phyloP scores from a whole-genome alignment of 2,888 invertebrate genomes.

The Parapristionchus giblindavisi region DNA sequence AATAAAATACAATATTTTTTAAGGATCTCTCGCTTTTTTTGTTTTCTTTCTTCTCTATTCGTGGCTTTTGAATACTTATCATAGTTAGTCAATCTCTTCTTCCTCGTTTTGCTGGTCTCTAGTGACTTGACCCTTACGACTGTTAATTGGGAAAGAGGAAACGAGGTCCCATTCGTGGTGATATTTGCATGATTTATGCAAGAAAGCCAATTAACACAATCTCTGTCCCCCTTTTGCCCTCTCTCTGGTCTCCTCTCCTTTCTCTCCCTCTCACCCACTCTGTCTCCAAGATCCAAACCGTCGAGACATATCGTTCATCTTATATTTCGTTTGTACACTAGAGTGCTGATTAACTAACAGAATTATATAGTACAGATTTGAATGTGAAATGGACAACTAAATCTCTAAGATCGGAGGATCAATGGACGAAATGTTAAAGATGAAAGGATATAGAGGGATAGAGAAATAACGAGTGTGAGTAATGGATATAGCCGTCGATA shows the following conservation, averaged over 20 bases:
- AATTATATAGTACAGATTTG: no score
- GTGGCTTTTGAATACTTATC: no score
- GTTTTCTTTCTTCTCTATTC: neutral
- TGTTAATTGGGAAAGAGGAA: slow-evolving; percentile 37
- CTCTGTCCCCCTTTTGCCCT: slow-evolving; percentile 12
- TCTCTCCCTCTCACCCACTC: no score
- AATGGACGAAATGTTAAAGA: slow-evolving; percentile 14
- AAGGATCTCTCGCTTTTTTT: neutral
- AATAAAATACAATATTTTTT: neutral
- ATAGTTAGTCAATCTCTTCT: neutral
- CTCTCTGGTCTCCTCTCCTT: no score
- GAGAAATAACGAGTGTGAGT: neutral
- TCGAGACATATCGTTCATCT: no score
- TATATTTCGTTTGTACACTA: no score
- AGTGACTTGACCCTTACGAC: slow-evolving; percentile 27
- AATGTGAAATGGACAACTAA: slow-evolving; percentile 20
- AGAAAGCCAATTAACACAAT: slow-evolving; percentile 21
- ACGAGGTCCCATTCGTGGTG: slow-evolving; percentile 2
- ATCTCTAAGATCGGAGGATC: neutral
- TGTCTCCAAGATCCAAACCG: no score
- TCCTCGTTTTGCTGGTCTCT: neutral
- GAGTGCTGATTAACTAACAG: no score
- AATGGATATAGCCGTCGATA: no score
- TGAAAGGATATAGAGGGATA: neutral
- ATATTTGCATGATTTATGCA: slow-evolving; percentile 40